Percentiles rank a stretch among this genome's conserved stretches.
Conservation (phyloP, 1,140 invertebrate genomes). For the Chironomus tepperi region DNA sequence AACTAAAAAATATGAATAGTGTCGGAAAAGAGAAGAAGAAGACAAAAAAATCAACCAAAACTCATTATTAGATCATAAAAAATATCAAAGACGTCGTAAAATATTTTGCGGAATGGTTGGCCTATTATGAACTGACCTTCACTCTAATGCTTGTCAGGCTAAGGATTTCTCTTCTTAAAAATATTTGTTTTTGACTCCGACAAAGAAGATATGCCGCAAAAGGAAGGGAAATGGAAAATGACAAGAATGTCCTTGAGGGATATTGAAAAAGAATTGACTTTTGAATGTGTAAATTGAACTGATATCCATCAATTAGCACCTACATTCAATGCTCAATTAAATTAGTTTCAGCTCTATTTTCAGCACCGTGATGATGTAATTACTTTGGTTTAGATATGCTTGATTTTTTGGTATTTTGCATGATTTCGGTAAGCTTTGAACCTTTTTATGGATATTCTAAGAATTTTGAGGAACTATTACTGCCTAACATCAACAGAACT, state of each 20-base stretch:
- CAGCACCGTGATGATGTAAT: neutral
- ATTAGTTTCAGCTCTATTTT: neutral
- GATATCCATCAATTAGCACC: too few species aligned
- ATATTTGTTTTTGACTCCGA: neutral
- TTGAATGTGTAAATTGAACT: too few species aligned
- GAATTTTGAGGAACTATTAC: too few species aligned
- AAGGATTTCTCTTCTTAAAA: neutral
- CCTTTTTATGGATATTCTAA: too few species aligned
- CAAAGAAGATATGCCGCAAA: neutral
- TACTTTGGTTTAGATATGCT: too few species aligned
- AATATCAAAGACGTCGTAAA: constrained; percentile 1
- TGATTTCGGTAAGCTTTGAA: too few species aligned
- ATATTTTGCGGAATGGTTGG: neutral
- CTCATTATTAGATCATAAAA: constrained; percentile 5
- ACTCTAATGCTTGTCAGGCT: neutral
- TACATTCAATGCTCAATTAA: constrained; percentile 2
- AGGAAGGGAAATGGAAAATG: neutral
- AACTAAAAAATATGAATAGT: too few species aligned
- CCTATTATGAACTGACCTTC: neutral
- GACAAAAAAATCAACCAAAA: neutral
- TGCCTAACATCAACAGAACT: too few species aligned
- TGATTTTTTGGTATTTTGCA: too few species aligned
- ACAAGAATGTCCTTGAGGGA: neutral
- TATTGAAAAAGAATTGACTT: too few species aligned
- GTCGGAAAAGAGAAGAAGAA: neutral